Evolutionary conservation across 2,113 vertebrate species (phyloP).

Genomic region (Phocoena sinus): DNA sequence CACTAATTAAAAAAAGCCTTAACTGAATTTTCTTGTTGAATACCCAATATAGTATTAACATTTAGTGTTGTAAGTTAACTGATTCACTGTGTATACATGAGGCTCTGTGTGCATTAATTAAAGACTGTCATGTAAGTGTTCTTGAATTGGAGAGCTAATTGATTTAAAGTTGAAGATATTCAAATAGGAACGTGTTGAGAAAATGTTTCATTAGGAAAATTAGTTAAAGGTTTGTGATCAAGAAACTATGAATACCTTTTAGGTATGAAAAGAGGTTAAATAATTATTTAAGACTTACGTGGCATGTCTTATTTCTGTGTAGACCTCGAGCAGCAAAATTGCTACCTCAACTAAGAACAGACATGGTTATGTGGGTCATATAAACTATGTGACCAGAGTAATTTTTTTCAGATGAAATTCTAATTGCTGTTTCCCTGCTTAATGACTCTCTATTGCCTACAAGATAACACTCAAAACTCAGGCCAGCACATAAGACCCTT

Average conservation of each 20-base stretch:
- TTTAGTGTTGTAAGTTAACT: conserved; percentile 31
- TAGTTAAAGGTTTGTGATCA: conserved; percentile 1
- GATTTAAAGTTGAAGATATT: conserved; percentile 50
- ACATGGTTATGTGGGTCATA: neutral
- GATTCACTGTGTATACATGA: neutral
- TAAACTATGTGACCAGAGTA: neutral
- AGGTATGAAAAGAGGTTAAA: neutral
- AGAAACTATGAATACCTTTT: neutral
- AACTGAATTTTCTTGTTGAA: conserved; percentile 50
- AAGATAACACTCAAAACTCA: neutral
- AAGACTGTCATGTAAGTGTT: conserved; percentile 25
- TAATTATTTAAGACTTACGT: neutral
- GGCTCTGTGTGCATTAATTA: conserved; percentile 41
- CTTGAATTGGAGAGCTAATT: conserved; percentile 46
- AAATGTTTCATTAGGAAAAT: conserved; percentile 2
- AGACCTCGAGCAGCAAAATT: neutral
- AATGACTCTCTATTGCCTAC: neutral
- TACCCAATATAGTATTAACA: conserved; percentile 22
- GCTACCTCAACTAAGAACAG: neutral
- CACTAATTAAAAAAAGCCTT: conserved; percentile 21
- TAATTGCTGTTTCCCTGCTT: neutral
- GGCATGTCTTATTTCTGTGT: neutral
- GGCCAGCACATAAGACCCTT: neutral
- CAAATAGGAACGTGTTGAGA: conserved; percentile 14
- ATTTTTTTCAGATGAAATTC: neutral